phyloP scores from a whole-genome alignment of 1,140 invertebrate species.

The Mercenaria mercenaria region DNA sequence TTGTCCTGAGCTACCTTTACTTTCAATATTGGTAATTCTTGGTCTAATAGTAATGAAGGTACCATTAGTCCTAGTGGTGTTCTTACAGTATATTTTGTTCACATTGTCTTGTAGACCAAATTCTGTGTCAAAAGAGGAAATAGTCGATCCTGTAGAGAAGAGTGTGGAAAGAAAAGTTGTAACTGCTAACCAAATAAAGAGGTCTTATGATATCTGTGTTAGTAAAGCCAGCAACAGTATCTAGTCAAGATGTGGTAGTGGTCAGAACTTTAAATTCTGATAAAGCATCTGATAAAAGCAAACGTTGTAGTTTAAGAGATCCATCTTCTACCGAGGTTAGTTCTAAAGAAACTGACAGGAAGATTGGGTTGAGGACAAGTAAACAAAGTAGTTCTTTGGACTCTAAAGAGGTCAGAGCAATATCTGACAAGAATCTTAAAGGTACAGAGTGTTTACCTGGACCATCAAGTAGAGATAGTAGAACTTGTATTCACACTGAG shows the following conservation, averaged over 20 bases:
- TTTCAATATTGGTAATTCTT: not conserved
- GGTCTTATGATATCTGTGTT: not conserved
- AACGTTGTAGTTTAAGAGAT: not conserved
- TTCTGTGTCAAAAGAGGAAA: not conserved
- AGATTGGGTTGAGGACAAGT: not conserved
- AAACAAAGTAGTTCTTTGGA: not conserved
- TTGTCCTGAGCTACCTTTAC: not conserved
- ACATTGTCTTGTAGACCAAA: not conserved
- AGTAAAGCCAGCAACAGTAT: not conserved
- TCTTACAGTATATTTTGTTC: not conserved
- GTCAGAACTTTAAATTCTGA: not conserved
- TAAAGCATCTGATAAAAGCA: not conserved
- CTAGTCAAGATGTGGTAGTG: not conserved
- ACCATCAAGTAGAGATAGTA: no score
- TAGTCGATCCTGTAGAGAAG: not conserved
- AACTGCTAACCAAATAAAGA: not conserved
- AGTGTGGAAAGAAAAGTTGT: not conserved
- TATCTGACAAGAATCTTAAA: not conserved
- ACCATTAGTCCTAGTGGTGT: not conserved
- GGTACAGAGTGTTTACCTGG: no score
- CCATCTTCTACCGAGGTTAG: slow-evolving; percentile 1
- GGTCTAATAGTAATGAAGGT: not conserved
- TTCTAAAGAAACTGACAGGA: not conserved
- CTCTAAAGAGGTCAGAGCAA: not conserved
- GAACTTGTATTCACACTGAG: no score